Evolutionary conservation across 1,140 invertebrate genomes (phyloP).

Genomic region (Drosophila lowei): DNA sequence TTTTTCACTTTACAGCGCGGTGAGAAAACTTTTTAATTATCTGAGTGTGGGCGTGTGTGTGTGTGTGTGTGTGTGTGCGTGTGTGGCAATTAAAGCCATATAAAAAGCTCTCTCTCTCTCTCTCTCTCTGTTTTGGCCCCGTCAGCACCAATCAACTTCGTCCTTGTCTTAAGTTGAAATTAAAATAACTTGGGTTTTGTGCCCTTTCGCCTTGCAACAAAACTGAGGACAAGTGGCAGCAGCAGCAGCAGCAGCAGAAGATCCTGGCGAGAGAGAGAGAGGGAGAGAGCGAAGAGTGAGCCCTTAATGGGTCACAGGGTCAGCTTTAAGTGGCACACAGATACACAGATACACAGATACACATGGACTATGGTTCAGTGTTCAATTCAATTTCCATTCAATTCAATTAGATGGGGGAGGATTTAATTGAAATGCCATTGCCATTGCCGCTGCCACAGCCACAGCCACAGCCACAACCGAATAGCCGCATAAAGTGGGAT

Average conservation of each 20-base stretch:
- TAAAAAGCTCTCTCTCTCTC: conserved; percentile 18
- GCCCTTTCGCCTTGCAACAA: conserved; percentile 24
- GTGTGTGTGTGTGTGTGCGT: not conserved
- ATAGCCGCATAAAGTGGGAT: conserved; percentile 12
- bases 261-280: no score
- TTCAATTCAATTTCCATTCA: conserved; percentile 61
- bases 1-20: conserved; percentile 33
- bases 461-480: no score
- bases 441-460: not conserved
- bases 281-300: no score
- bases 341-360: conserved; percentile 1
- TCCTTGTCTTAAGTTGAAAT: conserved; percentile 38
- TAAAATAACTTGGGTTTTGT: conserved; percentile 41
- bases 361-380: not conserved
- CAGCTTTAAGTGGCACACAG: conserved; percentile 39
- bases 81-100: conserved; percentile 47
- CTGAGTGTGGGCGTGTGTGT: conserved; percentile 8
- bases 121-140: not conserved
- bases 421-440: conserved; percentile 54
- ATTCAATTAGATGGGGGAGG: conserved; percentile 53
- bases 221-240: no score
- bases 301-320: conserved; percentile 56
- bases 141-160: conserved; percentile 43
- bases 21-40: conserved; percentile 47
- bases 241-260: no score